Evolutionary conservation across 2,113 vertebrate genomes (phyloP).

Genomic region (Oriolus oriolus): DNA sequence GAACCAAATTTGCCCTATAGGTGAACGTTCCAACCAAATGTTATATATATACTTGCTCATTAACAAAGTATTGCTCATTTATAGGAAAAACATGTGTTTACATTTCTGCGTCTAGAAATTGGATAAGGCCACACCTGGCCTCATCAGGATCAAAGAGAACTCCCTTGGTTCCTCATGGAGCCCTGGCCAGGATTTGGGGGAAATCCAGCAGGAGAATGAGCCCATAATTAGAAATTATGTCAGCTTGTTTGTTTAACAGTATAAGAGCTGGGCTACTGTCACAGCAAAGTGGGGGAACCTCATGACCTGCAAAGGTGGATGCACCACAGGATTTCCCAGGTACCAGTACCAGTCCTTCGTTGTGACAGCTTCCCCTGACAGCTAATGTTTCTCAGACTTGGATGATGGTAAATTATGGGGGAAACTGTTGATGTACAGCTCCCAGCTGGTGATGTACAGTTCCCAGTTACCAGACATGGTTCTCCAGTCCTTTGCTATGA

Average conservation of each 20-base stretch:
- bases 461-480: background rate
- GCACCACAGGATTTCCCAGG: background rate
- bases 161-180: background rate
- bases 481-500: background rate
- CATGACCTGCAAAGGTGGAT: background rate
- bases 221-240: background rate
- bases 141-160: background rate
- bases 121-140: background rate
- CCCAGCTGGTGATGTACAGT: background rate
- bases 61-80: background rate
- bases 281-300: background rate
- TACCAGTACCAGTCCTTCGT: background rate
- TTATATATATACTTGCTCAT: accelerated
- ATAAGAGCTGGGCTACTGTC: background rate
- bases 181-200: background rate
- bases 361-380: no score
- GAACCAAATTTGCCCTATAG: background rate
- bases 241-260: background rate
- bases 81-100: background rate
- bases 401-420: accelerated
- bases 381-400: background rate
- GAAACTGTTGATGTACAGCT: background rate
- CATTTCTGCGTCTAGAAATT: background rate
- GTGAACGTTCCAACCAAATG: background rate
- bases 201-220: background rate